Base-by-base conservation (phyloP, 2,113 vertebrate species). In the Forbesichthys papilliferus region DNA sequence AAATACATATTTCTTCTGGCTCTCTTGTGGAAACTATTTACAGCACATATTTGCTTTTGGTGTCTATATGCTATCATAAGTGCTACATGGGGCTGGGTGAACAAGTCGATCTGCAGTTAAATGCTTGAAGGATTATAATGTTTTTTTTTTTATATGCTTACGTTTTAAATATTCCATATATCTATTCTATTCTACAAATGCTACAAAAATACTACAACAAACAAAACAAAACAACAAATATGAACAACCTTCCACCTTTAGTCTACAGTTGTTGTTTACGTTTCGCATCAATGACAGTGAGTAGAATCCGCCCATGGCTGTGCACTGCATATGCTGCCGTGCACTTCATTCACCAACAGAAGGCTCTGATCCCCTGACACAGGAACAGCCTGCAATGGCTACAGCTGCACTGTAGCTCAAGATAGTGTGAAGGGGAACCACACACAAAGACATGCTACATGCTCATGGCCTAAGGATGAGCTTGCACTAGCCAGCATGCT, bases 401-500 rank as follows among this genome's bases (percentile, higher is more conserved):
- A n/a, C 59, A 18, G 67, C 71, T 13, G n/a, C 49, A 56, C 11
- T 18, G 61, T 72, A 73, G 76, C 67, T 69, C 54, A 62, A 71
- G 56, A 69, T 1, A 48, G 64, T 68, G 66, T 68, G 58, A 80
- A 49, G 16, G 67, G 61, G 74, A 65, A 63, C 60, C 2, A 16
- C 36, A 56, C 48, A 64, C 63, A 54, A 72, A 76, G 54, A 64
- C 7, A 52, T 77, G 68, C 74, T 51, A 64, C 7, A 52, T 77
- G 68, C 74, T 51, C 66, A 61, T 48, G 16, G 60, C 58, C 18
- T 7, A 11, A 84, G 77, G 79, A 72, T 63, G 83, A 84, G 65
- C 59, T 77, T 34, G 74, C 66, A 84, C 78, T 84, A 77, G 75
- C 48, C 66, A 65, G 14, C 48, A 48, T 70, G 36, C 81, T 62